Conservation (phyloP, 2,888 invertebrate species). For the Uropetala carovei region DNA sequence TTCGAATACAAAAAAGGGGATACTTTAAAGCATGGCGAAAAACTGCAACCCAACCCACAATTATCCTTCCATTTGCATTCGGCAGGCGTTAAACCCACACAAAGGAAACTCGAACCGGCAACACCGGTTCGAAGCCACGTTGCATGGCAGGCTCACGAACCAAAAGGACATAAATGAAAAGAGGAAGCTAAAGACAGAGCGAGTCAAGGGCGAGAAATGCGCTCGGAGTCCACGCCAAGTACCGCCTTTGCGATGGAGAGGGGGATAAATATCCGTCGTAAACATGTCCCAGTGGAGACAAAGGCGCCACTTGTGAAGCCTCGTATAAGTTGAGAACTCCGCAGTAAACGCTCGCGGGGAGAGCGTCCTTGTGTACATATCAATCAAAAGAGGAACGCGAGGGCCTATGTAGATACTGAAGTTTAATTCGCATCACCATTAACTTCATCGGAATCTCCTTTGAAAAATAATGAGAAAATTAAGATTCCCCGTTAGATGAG, state of each 20-base stretch:
- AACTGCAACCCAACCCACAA: neutral
- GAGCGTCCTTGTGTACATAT: neutral
- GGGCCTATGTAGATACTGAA: neutral
- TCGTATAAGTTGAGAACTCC: neutral
- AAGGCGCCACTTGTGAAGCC: slow-evolving; percentile 26
- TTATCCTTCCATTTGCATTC: neutral
- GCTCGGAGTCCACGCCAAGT: neutral
- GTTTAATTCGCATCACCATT: neutral
- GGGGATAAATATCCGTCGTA: slow-evolving; percentile 26
- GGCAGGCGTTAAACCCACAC: neutral
- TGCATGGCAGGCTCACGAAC: neutral
- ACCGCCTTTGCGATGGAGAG: neutral
- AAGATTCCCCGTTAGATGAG: too few relatives aligned
- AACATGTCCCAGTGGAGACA: neutral
- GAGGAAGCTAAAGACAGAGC: neutral
- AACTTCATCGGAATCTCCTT: too few relatives aligned
- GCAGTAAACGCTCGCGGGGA: neutral
- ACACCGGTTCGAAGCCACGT: neutral
- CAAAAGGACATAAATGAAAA: slow-evolving; percentile 3
- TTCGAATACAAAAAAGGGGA: neutral
- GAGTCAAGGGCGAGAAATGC: slow-evolving; percentile 17
- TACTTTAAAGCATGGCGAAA: neutral
- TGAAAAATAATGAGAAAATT: too few relatives aligned
- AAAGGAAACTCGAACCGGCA: neutral
- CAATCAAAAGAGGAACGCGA: slow-evolving; percentile 1